Percentiles rank a stretch among this genome's conserved stretches.
phyloP scores from a whole-genome alignment of 2,113 vertebrate species.

The Romanogobio albipinnatus region DNA sequence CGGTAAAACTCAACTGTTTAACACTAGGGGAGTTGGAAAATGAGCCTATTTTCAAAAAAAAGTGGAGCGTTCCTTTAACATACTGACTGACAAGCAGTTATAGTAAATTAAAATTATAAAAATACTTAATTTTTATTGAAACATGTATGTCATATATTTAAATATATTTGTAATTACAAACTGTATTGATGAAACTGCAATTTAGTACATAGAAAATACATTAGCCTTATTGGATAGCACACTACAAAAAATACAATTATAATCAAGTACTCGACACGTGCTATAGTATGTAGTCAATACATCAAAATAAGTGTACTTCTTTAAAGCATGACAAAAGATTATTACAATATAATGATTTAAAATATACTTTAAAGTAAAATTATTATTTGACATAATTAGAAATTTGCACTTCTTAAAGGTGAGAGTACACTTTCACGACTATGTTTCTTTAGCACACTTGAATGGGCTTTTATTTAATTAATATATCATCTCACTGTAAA shows the following conservation, averaged over 20 bases:
- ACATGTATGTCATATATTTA: background rate
- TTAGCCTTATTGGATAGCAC: background rate
- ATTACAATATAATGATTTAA: too few species aligned
- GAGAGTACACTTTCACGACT: too few species aligned
- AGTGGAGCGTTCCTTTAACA: too few species aligned
- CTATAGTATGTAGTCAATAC: background rate
- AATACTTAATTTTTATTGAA: background rate
- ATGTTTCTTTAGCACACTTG: background rate
- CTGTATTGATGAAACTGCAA: background rate
- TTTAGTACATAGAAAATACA: background rate
- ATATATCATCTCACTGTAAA: background rate
- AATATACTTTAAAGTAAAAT: too few species aligned
- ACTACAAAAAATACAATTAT: background rate
- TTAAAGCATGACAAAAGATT: background rate
- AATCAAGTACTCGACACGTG: background rate
- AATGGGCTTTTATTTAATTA: background rate
- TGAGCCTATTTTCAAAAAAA: too few species aligned
- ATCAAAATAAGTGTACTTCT: background rate
- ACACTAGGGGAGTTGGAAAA: too few species aligned
- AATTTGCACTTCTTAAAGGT: too few species aligned
- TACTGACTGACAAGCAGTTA: background rate
- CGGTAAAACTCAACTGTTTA: too few species aligned
- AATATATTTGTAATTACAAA: background rate
- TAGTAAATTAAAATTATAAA: background rate
- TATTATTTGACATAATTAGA: too few species aligned